Conservation (phyloP, 2,888 invertebrate species). For the Zygaena filipendulae region DNA sequence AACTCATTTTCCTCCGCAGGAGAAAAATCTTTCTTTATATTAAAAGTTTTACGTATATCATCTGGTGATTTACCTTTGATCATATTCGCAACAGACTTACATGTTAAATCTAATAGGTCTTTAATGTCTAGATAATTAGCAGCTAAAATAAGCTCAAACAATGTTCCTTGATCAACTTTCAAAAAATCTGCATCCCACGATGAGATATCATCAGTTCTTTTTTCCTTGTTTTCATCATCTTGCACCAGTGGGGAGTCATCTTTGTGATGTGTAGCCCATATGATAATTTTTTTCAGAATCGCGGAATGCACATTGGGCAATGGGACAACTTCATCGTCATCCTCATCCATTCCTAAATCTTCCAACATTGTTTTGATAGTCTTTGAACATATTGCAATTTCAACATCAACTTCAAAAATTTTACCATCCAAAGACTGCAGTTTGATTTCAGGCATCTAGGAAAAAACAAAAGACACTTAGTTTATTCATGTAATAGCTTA, state of each 20-base stretch:
- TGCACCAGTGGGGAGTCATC: slow-evolving; percentile 96
- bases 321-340: slow-evolving; percentile 95
- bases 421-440: slow-evolving; percentile 95
- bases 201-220: slow-evolving; percentile 98
- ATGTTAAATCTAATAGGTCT: slow-evolving; percentile 95
- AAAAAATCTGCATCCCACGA: slow-evolving; percentile 99
- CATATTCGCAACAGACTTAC: slow-evolving; percentile 99
- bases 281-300: slow-evolving; percentile 93
- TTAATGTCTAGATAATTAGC: slow-evolving; percentile 98
- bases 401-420: slow-evolving; percentile 95
- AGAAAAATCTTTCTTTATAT: slow-evolving; percentile 96
- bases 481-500: too few relatives aligned
- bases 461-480: too few relatives aligned
- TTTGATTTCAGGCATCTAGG: slow-evolving; percentile 92
- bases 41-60: slow-evolving; percentile 96
- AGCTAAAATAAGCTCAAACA: slow-evolving; percentile 96
- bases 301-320: slow-evolving; percentile 97
- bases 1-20: slow-evolving; percentile 98
- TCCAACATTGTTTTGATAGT: slow-evolving; percentile 99
- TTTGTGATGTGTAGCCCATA: slow-evolving; percentile 94
- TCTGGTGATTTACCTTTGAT: slow-evolving; percentile 98
- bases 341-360: slow-evolving; percentile 90
- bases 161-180: slow-evolving; percentile 97
- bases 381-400: slow-evolving; percentile 97
- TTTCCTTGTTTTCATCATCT: slow-evolving; percentile 97